Base-by-base conservation (phyloP, 2,113 vertebrate species). In the Xiphophorus hellerii region DNA sequence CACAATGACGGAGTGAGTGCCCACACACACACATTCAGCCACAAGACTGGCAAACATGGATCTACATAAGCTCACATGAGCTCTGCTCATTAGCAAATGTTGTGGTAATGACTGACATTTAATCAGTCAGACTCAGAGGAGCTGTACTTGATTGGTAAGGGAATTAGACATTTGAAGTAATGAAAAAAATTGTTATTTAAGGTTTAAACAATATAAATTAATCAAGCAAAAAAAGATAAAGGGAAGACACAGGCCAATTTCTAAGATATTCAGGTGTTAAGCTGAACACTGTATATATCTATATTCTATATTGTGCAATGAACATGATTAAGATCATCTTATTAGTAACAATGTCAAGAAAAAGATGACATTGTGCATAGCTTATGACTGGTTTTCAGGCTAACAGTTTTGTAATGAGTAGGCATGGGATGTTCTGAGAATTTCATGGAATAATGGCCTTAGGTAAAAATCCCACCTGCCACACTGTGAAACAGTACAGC, bases 31-130 rank as follows among this genome's bases (percentile, higher is more conserved):
- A 74, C 66, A 71, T 25, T 69, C 30, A 67, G 33, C 74, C 69
- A 65, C 31, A 6, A 66, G 8, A 5, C 39, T 74, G 28, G 37
- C 61, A 67, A 12, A 65, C 61, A 71, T 66, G 66, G 51, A 81
- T 58, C 62, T 73, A 63, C 66, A 86, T 67, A 75, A 13, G 58
- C 61, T 61, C 58, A 73, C 42, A 78, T 73, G 51, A 42, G 37
- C 58, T 71, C 60, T 80, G 74, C 84, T 87, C 84, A 88, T 90
- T 91, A 91, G 78, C 71, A n/a, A 71, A 78, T 66, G 82, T 67
- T 82, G 76, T 76, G 71, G 62, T 70, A 69, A 60, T 66, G 51
- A 79, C 74, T 78, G 67, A 69, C 28, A 77, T 74, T 84, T 82
- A 65, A 79, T 78, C 66, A 80, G 69, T 71, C 69, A 77, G 74